phyloP scores from a whole-genome alignment of 2,888 invertebrate species.

The Andrena flavipes region DNA sequence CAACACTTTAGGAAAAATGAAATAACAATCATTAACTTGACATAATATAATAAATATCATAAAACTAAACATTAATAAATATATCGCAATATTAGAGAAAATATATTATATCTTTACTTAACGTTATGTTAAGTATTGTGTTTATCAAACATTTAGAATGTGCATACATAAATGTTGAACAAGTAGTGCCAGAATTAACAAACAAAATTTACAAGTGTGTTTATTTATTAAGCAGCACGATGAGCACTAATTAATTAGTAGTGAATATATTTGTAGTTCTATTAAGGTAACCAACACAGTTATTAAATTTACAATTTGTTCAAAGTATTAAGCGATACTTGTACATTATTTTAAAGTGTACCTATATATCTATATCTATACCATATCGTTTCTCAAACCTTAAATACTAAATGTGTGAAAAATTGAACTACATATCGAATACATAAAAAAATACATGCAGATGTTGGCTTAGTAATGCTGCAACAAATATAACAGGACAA shows the following conservation, averaged over 20 bases:
- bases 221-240: background rate
- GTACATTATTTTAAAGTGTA: conserved; percentile 11
- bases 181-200: background rate
- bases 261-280: background rate
- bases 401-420: background rate
- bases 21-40: conserved; percentile 68
- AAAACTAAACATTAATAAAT: conserved; percentile 37
- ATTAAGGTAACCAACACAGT: background rate
- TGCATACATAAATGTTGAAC: background rate
- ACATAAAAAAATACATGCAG: background rate
- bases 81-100: conserved; percentile 25
- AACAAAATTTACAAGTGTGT: background rate
- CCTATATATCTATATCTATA: background rate
- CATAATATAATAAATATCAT: conserved; percentile 50
- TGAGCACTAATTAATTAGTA: background rate
- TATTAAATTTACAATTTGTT: background rate
- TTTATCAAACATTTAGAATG: background rate
- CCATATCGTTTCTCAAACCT: conserved; percentile 17
- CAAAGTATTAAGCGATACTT: background rate
- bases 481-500: background rate
- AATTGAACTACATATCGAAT: background rate
- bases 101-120: conserved; percentile 15
- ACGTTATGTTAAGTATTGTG: conserved; percentile 3
- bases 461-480: background rate
- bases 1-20: conserved; percentile 79